phyloP scores from a whole-genome alignment of 2,113 vertebrate species.

The Tragelaphus imberbis region DNA sequence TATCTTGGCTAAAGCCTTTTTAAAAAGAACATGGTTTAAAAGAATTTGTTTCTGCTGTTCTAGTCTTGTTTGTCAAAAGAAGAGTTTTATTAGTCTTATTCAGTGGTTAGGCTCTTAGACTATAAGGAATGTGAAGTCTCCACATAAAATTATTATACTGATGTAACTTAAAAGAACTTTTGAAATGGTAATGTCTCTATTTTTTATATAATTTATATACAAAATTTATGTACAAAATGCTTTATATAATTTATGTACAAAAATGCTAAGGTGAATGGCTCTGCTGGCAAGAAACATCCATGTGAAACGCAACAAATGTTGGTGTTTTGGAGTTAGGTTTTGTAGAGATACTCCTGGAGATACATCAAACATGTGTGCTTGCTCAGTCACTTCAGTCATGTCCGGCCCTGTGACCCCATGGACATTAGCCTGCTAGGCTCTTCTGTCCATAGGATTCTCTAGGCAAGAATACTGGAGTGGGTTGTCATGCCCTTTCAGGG shows the following conservation, averaged over 20 bases:
- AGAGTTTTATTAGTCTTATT: background rate
- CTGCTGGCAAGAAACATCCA: background rate
- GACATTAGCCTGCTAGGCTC: background rate
- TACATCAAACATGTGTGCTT: no score
- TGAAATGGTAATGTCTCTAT: background rate
- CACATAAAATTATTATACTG: background rate
- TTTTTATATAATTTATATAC: background rate
- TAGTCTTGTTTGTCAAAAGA: background rate
- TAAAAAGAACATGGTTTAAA: background rate
- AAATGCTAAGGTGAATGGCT: background rate
- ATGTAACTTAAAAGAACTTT: background rate
- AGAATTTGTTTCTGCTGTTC: background rate
- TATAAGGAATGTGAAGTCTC: background rate
- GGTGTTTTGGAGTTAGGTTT: background rate
- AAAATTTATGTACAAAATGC: background rate
- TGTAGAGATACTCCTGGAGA: background rate
- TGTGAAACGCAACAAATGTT: background rate
- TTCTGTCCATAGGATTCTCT: background rate
- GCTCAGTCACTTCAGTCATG: background rate
- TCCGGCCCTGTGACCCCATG: background rate
- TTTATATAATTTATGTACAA: background rate
- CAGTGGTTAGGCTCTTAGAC: background rate
- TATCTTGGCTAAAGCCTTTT: conserved; percentile 38
- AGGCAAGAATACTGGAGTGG: background rate
- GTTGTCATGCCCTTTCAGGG: background rate